Base-by-base conservation (phyloP, 2,113 vertebrate genomes). In the Plotosus lineatus region DNA sequence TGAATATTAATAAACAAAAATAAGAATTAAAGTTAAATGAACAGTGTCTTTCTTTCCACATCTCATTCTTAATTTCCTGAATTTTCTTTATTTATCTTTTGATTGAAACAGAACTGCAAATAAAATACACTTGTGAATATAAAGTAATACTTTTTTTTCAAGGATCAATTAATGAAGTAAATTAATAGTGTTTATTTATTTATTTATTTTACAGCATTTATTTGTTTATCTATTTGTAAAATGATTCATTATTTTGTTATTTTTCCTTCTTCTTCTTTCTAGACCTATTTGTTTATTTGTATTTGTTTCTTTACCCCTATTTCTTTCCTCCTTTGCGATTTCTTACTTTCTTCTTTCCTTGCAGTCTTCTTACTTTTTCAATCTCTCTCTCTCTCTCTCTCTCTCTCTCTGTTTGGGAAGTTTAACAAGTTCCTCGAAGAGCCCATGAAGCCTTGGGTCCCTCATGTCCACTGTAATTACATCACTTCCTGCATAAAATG, bases 401-500 rank as follows among this genome's bases (percentile, higher is more conserved):
- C 28, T 17, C 68, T 73, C 21, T 73, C 31, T 53, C 7, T 14
- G 7, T 44, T 3, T 76, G 53, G 10, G 44, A 21, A 14, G 33
- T 14, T 51, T 44, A 23, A 26, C 77, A 19, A 23, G 50, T 58
- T 79, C 17, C 50, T 31, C n/a, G 3, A 26, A 1, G 42, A 48
- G 12, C 33, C 5, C 33, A 26, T 51, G 12, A 6, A 74, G 55
- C n/a, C 23, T 21, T 15, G 10, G 55, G 36, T 28, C 21, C n/a
- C n/a, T 36, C n/a, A 2, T 55, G 33, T 1, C 42, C 33, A 7
- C 65, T 40, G 38, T 71, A 50, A 48, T 65, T 8, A 40, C 46
- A 44, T 79, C 33, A 79, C 51, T 44, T 68, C 55, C 69, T 60
- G 85, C 78, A 85, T 79, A 72, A 77, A 81, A 83, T 71, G 56